These are phyloP conservation scores for Momotus momota DNA, from an alignment of 2,797 vertebrate genomes.

Conservation along the genomic window DNA sequence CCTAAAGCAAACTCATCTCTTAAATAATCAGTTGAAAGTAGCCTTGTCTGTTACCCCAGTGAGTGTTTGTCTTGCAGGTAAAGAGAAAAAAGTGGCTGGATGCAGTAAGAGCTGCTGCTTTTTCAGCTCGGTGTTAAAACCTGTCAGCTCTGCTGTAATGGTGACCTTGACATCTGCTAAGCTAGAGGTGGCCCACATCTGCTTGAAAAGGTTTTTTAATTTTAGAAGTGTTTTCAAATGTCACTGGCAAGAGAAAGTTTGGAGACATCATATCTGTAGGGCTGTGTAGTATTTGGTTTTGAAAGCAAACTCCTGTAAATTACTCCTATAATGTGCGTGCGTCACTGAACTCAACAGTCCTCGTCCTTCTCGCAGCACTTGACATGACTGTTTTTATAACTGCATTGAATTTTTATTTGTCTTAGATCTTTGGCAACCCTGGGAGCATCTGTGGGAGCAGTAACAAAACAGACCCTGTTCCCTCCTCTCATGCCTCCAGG, in stretches of 20 bases:
- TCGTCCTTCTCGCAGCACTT: background rate
- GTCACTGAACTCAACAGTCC: background rate
- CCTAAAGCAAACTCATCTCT: background rate
- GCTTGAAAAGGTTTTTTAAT: background rate
- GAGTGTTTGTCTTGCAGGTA: background rate
- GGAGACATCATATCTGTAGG: background rate
- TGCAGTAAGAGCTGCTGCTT: background rate
- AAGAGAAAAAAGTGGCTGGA: background rate
- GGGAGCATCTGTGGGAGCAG: conserved; percentile 78
- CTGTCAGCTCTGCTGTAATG: background rate
- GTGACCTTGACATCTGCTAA: background rate
- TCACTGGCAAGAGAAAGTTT: background rate
- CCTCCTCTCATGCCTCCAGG: conserved; percentile 74
- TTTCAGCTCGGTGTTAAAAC: background rate
- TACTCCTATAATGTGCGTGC: rapidly evolving
- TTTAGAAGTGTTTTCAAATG: background rate
- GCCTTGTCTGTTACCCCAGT: background rate
- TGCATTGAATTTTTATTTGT: conserved; percentile 4
- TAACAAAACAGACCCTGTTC: conserved; percentile 80
- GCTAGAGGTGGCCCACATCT: background rate
- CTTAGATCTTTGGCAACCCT: conserved; percentile 81
- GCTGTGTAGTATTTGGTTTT: background rate
- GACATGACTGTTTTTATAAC: background rate
- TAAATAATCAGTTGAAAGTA: background rate
- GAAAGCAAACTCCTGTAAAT: background rate